Evolutionary conservation across 2,797 vertebrate species (phyloP).

Genomic region (Bryconaethiops microstoma): DNA sequence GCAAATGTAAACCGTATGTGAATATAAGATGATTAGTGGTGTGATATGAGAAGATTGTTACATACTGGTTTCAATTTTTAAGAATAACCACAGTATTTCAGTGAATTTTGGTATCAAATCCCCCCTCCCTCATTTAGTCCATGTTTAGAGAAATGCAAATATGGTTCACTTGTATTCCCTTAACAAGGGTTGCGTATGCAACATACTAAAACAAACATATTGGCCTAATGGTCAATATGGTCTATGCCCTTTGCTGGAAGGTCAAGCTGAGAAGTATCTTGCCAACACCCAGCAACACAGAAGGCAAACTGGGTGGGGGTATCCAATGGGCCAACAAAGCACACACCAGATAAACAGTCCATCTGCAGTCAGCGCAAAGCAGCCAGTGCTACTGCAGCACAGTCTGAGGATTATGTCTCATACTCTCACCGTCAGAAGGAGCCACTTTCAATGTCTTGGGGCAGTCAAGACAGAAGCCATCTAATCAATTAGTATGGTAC

Average conservation of each 20-base stretch:
- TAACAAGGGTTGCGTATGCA: constrained; percentile 1
- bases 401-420: not conserved
- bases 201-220: not conserved
- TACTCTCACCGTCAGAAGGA: not conserved
- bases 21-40: not conserved
- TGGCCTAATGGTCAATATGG: constrained; percentile 6
- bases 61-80: not conserved
- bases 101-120: not conserved
- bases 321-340: not conserved
- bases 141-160: not conserved
- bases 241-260: not conserved
- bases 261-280: constrained; percentile 4
- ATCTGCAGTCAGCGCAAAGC: not conserved
- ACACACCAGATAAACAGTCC: not conserved
- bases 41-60: not conserved
- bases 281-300: constrained; percentile 6
- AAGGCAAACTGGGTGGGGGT: not conserved
- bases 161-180: not conserved
- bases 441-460: too few species aligned
- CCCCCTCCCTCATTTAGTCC: not conserved
- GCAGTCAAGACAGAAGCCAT: not conserved
- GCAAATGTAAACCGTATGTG: too few species aligned
- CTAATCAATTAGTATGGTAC: not conserved
- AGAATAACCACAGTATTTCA: too few species aligned
- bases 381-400: not conserved